Evolutionary conservation across 2,797 vertebrate genomes (phyloP).

Genomic region (Schizopygopsis pylzovi): DNA sequence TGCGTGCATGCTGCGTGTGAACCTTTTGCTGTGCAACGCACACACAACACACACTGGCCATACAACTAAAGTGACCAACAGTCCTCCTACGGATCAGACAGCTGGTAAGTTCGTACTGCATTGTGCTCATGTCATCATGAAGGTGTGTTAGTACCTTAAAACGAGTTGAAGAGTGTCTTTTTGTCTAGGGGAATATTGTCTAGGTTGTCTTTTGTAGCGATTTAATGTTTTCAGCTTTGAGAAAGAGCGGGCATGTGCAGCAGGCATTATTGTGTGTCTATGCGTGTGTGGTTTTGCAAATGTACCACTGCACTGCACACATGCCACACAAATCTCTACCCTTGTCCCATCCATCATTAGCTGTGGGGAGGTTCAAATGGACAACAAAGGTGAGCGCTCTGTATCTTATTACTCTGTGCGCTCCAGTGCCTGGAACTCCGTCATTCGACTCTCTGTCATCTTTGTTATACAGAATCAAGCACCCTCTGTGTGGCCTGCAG

Average conservation of each 20-base stretch:
- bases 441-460: conserved; percentile 50
- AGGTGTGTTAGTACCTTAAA: background rate
- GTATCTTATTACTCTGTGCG: conserved; percentile 51
- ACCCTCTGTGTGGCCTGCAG: conserved; percentile 8
- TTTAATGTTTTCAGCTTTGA: background rate
- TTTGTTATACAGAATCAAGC: background rate
- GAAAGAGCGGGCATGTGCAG: background rate
- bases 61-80: conserved; percentile 36
- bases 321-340: conserved; percentile 29
- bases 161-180: background rate
- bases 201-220: background rate
- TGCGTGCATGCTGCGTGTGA: conserved; percentile 40
- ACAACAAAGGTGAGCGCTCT: conserved; percentile 30
- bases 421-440: conserved; percentile 47
- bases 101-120: conserved; percentile 31
- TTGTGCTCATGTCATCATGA: conserved; percentile 6
- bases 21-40: background rate
- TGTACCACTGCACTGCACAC: conserved; percentile 25
- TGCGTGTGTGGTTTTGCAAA: conserved; percentile 14
- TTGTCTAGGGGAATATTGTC: background rate
- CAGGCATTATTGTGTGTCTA: conserved; percentile 1
- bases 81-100: background rate
- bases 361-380: conserved; percentile 34
- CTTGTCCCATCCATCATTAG: conserved; percentile 45
- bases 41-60: background rate